Evolutionary conservation across 2,888 invertebrate genomes (phyloP).

Genomic region (Calliopum simillimum): DNA sequence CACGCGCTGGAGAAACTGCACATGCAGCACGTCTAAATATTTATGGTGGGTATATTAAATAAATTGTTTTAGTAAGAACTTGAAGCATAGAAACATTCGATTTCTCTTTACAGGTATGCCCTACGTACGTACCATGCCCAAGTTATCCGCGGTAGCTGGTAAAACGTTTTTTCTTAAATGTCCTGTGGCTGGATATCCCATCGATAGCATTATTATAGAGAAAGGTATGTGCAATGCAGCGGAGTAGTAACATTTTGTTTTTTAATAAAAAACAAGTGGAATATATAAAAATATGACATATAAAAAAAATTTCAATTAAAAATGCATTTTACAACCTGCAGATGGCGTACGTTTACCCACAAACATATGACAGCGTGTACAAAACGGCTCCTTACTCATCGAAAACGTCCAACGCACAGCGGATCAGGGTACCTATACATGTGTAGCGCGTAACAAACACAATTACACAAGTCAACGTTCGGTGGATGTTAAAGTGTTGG

Average conservation of each 20-base stretch:
- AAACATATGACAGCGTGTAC: conserved; percentile 86
- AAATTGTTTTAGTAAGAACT: background rate
- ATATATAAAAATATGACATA: background rate
- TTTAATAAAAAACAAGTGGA: no score
- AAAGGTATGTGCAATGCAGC: no score
- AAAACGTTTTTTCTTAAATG: conserved; percentile 84
- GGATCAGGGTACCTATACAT: conserved; percentile 91
- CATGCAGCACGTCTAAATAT: conserved; percentile 90
- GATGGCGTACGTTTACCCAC: conserved; percentile 85
- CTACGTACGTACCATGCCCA: conserved; percentile 85
- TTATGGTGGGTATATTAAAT: conserved; percentile 73
- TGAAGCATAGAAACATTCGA: background rate
- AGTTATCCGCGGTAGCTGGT: conserved; percentile 86
- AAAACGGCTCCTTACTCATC: conserved; percentile 86
- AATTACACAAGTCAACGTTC: conserved; percentile 81
- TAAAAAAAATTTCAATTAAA: background rate
- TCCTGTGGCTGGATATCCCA: conserved; percentile 91
- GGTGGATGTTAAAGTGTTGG: conserved; percentile 79
- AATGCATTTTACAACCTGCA: conserved; percentile 57
- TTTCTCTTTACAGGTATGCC: conserved; percentile 73
- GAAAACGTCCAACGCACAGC: conserved; percentile 85
- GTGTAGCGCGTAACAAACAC: conserved; percentile 86
- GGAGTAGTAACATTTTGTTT: no score
- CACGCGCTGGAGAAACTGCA: conserved; percentile 80
- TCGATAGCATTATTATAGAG: conserved; percentile 87